Conservation (phyloP, 2,888 invertebrate genomes). For the Pseudococcus longispinus region DNA sequence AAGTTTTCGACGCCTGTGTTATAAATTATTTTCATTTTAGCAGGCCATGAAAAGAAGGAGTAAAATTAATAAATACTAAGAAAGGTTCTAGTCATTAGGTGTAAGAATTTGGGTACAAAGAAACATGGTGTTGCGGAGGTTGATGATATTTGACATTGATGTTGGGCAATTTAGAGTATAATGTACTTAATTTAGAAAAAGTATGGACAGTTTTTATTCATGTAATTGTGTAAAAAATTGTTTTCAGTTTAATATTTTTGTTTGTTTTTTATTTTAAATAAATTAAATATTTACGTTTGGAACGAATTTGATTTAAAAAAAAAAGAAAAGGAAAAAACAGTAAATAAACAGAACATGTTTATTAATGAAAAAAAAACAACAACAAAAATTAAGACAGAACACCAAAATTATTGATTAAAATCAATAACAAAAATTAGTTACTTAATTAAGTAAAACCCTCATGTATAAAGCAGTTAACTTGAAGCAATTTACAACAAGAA, state of each 20-base stretch:
- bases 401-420: not conserved
- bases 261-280: not conserved
- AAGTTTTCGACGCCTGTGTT: not conserved
- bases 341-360: not conserved
- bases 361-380: not conserved
- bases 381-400: not conserved
- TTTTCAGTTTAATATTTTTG: not conserved
- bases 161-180: not conserved
- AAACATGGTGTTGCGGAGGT: not conserved
- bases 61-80: not conserved
- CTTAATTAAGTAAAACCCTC: not conserved
- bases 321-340: not conserved
- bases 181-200: not conserved
- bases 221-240: not conserved
- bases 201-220: slow-evolving; percentile 27
- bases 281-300: not conserved
- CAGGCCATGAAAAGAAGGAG: slow-evolving; percentile 26
- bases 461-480: not conserved
- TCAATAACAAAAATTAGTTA: not conserved
- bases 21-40: not conserved
- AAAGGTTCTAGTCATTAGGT: slow-evolving; percentile 18
- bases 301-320: not conserved
- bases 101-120: not conserved
- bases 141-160: too few relatives aligned
- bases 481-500: not conserved